Evolutionary conservation across 1,140 invertebrate species (phyloP), one percentile per base, ranked within the genome.

Genomic region (Prorops nasuta): DNA sequence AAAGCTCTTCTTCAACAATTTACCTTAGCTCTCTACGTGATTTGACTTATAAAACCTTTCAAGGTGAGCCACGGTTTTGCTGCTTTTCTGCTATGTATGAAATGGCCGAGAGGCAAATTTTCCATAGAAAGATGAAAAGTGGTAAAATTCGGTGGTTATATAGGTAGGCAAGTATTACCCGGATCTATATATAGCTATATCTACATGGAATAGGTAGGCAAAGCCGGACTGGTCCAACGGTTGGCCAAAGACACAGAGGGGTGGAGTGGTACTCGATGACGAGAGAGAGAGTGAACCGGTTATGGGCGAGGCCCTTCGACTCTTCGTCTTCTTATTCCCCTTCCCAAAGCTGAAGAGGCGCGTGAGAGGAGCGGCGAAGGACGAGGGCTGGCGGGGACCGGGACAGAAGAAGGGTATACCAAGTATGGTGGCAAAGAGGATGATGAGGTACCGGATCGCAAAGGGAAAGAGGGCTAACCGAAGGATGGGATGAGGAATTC

Each of bases 341-440:
- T 58, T 58, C 53, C 54, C 35, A 28, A 7, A 22, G 39, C 12
- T 16, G 16, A 24, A 35, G 36, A 54, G 35, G 10, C 41, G 49
- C 39, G 24, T 28, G 52, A 49, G 24, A 20, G 34, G 32, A 31
- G 38, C 28, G 43, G 40, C 12, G 14, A 17, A 28, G 44, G 24
- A 22, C 7, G 28, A 49, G 45, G 49, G 40, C 39, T 36, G 49
- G 44, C 40, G 41, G 48, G 15, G 44, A 28, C 22, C 12, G 44
- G 47, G 44, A 40, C 49, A 46, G 50, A 53, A 51, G 58, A 53
- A 61, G 51, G 60, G 56, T 71, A 72, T 73, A 72, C 72, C 72
- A 77, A 77, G 72, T 76, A 77, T 76, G 72, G 74, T 72, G 72
- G 72, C 68, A 72, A 68, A 75, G 67, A 69, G 67, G 66, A 74